A percentile compares a stretch with the other conserved stretches of the same genome.
phyloP scores from a whole-genome alignment of 2,113 vertebrate species.

The Ageneiosus marmoratus region DNA sequence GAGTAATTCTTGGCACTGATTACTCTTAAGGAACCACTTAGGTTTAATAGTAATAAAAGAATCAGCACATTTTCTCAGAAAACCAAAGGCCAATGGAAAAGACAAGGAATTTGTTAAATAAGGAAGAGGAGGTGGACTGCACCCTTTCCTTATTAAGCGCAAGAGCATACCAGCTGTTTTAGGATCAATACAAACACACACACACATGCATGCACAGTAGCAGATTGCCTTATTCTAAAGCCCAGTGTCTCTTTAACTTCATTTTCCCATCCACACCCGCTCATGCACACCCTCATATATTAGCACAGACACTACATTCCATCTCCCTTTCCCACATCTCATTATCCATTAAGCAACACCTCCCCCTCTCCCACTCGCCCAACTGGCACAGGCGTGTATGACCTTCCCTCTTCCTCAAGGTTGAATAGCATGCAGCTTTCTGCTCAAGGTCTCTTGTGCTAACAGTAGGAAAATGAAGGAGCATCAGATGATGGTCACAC shows the following conservation, averaged over 20 bases:
- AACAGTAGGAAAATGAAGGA: conserved; percentile 11
- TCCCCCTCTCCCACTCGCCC: conserved; percentile 26
- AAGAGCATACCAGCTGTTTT: conserved; percentile 22
- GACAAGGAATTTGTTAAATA: background rate
- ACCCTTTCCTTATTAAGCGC: background rate
- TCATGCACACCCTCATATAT: background rate
- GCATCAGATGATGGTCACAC: conserved; percentile 4
- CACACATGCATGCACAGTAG: background rate
- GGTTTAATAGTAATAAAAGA: background rate
- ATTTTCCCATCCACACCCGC: background rate
- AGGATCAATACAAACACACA: conserved; percentile 20
- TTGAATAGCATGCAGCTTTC: conserved; percentile 17
- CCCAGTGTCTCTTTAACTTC: background rate
- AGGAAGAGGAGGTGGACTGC: conserved; percentile 9
- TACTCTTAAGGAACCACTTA: background rate
- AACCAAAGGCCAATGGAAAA: background rate
- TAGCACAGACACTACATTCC: background rate
- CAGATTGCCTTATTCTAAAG: background rate
- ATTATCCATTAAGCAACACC: conserved; percentile 50
- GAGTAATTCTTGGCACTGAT: conserved; percentile 11
- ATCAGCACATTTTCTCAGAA: background rate
- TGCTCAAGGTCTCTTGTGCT: conserved; percentile 25
- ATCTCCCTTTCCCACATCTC: conserved; percentile 35
- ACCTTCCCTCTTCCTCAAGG: conserved; percentile 46
- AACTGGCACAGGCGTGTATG: conserved; percentile 24